Evolutionary conservation across 2,888 invertebrate species (phyloP).

Genomic region (Tromatobia lineatoria): DNA sequence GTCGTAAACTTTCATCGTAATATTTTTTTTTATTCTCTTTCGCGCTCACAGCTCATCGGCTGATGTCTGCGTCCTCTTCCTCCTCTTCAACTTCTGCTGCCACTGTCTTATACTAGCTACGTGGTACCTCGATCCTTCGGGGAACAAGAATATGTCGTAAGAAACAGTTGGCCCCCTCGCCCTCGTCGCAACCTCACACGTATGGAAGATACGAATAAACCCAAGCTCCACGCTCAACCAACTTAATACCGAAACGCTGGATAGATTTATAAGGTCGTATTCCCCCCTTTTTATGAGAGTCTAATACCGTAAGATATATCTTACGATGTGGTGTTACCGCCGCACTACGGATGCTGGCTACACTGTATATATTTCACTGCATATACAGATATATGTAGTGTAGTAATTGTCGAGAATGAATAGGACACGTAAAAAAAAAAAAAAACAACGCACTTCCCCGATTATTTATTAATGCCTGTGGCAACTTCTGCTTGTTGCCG

Average conservation of each 20-base stretch:
- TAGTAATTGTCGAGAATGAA: background rate
- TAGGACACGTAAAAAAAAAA: no score
- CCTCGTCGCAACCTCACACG: conserved; percentile 2
- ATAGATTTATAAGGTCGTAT: conserved; percentile 63
- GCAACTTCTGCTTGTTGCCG: no score
- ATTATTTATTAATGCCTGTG: no score
- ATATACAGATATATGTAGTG: background rate
- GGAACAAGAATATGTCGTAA: conserved; percentile 56
- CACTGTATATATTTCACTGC: conserved; percentile 15
- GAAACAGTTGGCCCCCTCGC: conserved; percentile 22
- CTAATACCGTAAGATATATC: conserved; percentile 46
- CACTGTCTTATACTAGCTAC: conserved; percentile 19
- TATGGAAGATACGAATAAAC: conserved; percentile 32
- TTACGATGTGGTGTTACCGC: conserved; percentile 37
- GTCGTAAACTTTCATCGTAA: conserved; percentile 62
- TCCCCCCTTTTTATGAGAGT: conserved; percentile 54
- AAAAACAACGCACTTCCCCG: no score
- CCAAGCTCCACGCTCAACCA: conserved; percentile 25
- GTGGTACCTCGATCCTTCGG: conserved; percentile 43
- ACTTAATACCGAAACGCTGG: conserved; percentile 60
- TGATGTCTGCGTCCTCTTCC: background rate
- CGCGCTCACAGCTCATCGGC: conserved; percentile 51
- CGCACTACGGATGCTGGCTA: conserved; percentile 33
- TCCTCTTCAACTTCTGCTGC: conserved; percentile 8
- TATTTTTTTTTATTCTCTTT: conserved; percentile 34